These are phyloP conservation scores for Melanocharis versteri DNA, from an alignment of 2,113 vertebrate genomes.

Conservation along the genomic window DNA sequence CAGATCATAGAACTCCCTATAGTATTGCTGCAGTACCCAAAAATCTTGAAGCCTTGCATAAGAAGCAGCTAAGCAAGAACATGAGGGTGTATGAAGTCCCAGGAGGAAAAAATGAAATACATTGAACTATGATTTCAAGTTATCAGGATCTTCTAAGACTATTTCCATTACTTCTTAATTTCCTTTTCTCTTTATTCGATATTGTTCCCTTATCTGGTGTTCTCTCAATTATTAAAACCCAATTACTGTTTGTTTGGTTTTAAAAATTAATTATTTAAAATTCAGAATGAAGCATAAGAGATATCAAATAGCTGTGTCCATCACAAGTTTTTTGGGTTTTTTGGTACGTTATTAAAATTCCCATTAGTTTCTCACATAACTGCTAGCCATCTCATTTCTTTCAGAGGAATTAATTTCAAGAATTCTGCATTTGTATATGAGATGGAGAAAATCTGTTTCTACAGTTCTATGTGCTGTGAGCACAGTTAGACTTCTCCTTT, in stretches of 20 bases:
- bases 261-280: conserved; percentile 41
- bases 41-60: neutral
- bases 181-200: neutral
- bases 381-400: neutral
- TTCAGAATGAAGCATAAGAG: neutral
- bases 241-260: conserved; percentile 31
- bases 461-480: neutral
- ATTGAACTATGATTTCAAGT: neutral
- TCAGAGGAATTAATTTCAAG: neutral
- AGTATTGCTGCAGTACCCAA: neutral
- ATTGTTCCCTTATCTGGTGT: neutral
- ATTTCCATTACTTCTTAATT: neutral
- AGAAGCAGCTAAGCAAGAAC: neutral
- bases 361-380: neutral
- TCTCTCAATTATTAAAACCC: conserved; percentile 48
- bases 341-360: conserved; percentile 5
- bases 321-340: neutral
- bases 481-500: neutral
- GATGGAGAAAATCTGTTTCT: neutral
- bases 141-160: neutral
- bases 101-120: neutral
- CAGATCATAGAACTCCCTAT: neutral
- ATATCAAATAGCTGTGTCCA: neutral
- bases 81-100: neutral
- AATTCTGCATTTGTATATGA: neutral